phyloP scores from a whole-genome alignment of 2,797 vertebrate species.

The Harpagifer antarcticus region DNA sequence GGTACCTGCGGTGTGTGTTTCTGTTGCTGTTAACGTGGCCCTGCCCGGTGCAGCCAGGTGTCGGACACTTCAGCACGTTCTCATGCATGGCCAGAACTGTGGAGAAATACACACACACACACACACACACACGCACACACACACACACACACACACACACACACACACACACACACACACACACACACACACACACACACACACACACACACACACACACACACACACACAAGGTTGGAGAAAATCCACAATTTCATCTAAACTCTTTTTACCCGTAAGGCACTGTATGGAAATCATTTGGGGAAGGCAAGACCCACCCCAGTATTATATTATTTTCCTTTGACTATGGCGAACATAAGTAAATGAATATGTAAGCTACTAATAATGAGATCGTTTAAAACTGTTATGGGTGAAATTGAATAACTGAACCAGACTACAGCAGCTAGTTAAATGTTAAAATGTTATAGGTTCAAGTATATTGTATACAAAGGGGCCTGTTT shows the following conservation, averaged over 20 bases:
- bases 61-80: conserved; percentile 98
- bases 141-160: neutral
- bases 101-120: conserved; percentile 23
- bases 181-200: conserved; percentile 9
- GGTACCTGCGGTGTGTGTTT: conserved; percentile 97
- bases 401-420: neutral
- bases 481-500: no score
- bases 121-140: neutral
- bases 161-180: conserved; percentile 6
- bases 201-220: conserved; percentile 10
- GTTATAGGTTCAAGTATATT: neutral
- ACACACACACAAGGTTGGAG: conserved; percentile 22
- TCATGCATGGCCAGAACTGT: conserved; percentile 98
- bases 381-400: neutral
- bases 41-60: conserved; percentile 97
- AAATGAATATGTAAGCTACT: neutral
- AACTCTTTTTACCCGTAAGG: neutral
- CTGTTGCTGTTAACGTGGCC: conserved; percentile 99
- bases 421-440: neutral
- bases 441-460: no score
- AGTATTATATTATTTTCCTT: neutral
- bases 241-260: neutral
- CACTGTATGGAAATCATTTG: neutral
- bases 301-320: no score
- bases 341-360: neutral